Evolutionary conservation across 2,888 invertebrate species (phyloP).

Genomic region (Macropis europaea): DNA sequence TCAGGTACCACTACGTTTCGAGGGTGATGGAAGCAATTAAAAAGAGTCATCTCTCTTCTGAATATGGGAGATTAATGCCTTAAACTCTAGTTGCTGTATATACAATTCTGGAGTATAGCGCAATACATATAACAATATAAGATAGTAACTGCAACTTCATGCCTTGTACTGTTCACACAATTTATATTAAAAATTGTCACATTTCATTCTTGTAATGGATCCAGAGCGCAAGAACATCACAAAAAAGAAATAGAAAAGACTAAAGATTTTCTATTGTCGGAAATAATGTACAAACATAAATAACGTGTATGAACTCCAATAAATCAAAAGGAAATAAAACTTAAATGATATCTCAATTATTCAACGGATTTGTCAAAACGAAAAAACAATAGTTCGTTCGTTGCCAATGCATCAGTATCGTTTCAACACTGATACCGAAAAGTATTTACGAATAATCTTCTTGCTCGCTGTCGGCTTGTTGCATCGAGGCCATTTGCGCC

Average conservation of each 20-base stretch:
- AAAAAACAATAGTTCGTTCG: background rate
- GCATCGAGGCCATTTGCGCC: constrained; percentile 82
- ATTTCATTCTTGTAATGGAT: constrained; percentile 13
- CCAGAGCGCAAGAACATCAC: background rate
- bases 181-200: constrained; percentile 11
- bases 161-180: background rate
- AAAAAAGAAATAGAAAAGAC: constrained; percentile 4
- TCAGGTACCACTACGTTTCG: constrained; percentile 87
- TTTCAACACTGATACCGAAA: background rate
- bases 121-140: background rate
- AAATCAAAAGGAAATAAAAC: constrained; percentile 3
- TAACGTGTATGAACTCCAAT: constrained; percentile 15
- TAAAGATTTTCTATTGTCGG: background rate
- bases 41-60: constrained; percentile 91
- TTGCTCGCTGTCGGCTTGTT: constrained; percentile 81
- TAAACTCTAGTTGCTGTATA: constrained; percentile 66
- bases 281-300: background rate
- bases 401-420: background rate
- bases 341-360: background rate
- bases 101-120: background rate
- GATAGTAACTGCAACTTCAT: background rate
- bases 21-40: constrained; percentile 92
- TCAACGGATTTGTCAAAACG: background rate
- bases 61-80: constrained; percentile 90
- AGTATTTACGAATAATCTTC: constrained; percentile 80